Base-by-base conservation (phyloP, 1,140 invertebrate genomes). In the Drosophila ogumai region DNA sequence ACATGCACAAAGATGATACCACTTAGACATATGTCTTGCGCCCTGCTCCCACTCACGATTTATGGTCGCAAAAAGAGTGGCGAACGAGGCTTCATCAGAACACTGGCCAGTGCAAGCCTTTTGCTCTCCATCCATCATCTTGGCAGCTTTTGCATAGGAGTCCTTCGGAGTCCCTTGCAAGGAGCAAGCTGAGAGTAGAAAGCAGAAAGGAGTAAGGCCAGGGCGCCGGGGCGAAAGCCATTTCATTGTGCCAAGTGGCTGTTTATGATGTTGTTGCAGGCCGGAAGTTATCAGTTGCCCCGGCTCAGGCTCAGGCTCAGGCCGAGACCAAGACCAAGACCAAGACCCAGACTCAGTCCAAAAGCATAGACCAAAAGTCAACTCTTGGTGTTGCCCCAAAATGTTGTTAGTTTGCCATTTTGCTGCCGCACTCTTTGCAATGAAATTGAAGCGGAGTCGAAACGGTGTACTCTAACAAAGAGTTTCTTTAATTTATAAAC, bases 271-370 rank as follows among this genome's bases (percentile, higher is more conserved):
- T 66, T 63, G 59, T 72, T 77, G 58, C 41, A 65, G 64, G 69
- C 49, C 84, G 84, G 84, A 86, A 88, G 82, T 82, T 86, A 86
- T 86, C 84, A 86, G 82, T 87, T 87, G 79, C 52, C 54, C 66
- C 19, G 68, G 66, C 68, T 58, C 54, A 73, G 54, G 68, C 31
- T 34, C 6, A 25, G 17, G 31, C 25, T 15, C 28, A 34, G 36
- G 15, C 44, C 36, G 5, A 41, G 44, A 28, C 41, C 71, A 19
- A 36, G n/a, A 15, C 47, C 67, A 49, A 72, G 34, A 36, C 19
- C 47, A 10, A 71, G 19, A 60, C 40, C 28, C 34, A 54, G 3
- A 10, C 41, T 10, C 41, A 43, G 5, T 47, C 44, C 13, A 15
- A 25, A 25, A 6, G 22, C 44, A 47, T 25, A 46, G 49, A 71